Conservation (phyloP, 2,113 vertebrate species). For the Furnarius figulus region DNA sequence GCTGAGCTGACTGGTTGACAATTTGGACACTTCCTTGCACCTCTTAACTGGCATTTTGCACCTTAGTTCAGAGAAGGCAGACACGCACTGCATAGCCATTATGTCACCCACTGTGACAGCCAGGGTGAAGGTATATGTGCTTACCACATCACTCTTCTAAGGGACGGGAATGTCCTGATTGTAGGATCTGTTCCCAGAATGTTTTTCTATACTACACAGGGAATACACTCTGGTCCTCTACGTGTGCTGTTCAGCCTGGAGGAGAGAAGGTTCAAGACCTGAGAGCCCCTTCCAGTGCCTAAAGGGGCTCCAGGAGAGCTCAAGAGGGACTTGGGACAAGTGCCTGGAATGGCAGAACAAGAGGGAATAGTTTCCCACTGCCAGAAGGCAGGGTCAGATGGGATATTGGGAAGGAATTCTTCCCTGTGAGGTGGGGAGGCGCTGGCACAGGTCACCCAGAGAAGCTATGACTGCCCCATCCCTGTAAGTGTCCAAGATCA, state of each 20-base stretch:
- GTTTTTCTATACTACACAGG: rapidly evolving
- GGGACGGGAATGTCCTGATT: neutral
- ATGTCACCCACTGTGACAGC: neutral
- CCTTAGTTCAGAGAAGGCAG: neutral
- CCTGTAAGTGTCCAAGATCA: neutral
- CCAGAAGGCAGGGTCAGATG: neutral
- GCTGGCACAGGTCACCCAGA: neutral
- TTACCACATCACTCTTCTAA: neutral
- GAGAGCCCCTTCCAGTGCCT: neutral
- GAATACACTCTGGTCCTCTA: neutral
- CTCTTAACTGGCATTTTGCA: neutral
- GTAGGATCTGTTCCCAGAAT: neutral
- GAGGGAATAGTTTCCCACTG: neutral
- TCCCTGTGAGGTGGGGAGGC: rapidly evolving
- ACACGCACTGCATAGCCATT: neutral
- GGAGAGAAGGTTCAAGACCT: neutral
- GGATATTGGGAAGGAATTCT: neutral
- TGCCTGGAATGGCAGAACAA: neutral
- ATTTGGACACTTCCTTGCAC: neutral
- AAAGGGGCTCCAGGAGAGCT: neutral
- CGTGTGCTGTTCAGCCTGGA: neutral
- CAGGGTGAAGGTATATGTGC: too few species aligned
- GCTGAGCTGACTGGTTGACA: neutral
- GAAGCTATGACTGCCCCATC: neutral
- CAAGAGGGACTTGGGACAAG: neutral